A percentile compares a stretch with the other conserved stretches of the same genome.
Conservation (phyloP, 2,113 vertebrate species). For the Aptenodytes forsteri region DNA sequence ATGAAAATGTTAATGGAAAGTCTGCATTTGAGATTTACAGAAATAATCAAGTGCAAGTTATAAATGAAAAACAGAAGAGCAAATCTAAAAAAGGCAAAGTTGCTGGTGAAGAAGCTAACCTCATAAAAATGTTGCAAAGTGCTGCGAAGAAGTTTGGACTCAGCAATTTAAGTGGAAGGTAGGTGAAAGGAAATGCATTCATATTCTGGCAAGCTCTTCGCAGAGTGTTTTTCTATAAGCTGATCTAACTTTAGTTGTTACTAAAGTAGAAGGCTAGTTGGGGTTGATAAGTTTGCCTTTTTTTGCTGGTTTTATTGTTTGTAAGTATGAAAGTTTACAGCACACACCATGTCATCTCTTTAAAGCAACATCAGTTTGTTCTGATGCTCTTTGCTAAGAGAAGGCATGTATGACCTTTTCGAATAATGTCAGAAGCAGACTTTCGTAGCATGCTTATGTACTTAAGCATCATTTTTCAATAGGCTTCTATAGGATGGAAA, state of each 20-base stretch:
- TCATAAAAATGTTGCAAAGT: constrained; percentile 88
- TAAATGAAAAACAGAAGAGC: constrained; percentile 82
- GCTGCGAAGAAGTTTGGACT: constrained; percentile 90
- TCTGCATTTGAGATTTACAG: constrained; percentile 87
- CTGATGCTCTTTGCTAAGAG: not conserved
- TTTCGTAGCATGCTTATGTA: not conserved
- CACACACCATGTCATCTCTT: not conserved
- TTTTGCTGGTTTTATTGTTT: not conserved
- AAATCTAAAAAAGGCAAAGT: constrained; percentile 87
- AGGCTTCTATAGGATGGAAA: not conserved
- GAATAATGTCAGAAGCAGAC: not conserved
- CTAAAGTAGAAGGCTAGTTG: not conserved
- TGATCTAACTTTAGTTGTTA: not conserved
- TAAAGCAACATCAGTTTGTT: not conserved
- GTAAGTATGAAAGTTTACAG: not conserved
- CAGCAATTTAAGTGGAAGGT: constrained; percentile 87
- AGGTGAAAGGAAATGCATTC: not conserved
- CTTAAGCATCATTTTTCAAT: not conserved
- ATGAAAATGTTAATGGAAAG: constrained; percentile 75
- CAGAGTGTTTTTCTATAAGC: not conserved
- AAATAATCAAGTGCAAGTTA: constrained; percentile 75
- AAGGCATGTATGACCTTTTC: not conserved
- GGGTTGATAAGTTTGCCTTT: not conserved
- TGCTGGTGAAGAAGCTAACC: constrained; percentile 77
- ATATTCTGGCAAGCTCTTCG: not conserved